Base-by-base conservation (phyloP, 2,797 vertebrate genomes). In the Antennarius maculatus region DNA sequence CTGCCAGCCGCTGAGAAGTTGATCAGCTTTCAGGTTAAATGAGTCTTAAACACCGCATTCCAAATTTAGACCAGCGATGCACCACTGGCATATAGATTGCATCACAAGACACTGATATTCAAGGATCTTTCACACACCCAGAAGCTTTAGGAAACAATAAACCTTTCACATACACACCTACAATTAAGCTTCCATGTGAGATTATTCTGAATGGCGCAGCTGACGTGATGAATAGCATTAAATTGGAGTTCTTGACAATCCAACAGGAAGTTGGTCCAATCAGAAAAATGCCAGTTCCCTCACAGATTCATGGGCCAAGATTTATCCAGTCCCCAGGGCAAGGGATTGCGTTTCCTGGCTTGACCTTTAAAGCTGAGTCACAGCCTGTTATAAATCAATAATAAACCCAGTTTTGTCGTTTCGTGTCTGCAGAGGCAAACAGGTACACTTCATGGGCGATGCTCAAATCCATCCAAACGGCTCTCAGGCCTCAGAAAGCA, bases 21-120 rank as follows among this genome's bases (percentile, higher is more conserved):
- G 53, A 80, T 87, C 82, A 74, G 61, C 76, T 81, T 82, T 84
- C 78, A 66, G 73, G 62, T 70, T 81, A 78, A 84, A 86, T 42
- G 63, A 74, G 43, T 77, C 45, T 56, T 53, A 34, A 43, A 43
- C 71, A 70, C 31, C 56, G 54, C 43, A 39, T 31, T 51, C 71
- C 68, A 72, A 62, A 76, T 66, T 75, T 64, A 73, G 72, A 71
- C 28, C 16, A 54, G 55, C 15, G 13, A 53, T 63, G 66, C 54
- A n/a, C 31, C 50, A 16, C 34, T 7, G 28, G 45, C 39, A 8
- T 54, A 69, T 55, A 41, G 53, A 70, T 61, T 28, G 58, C 61
- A 58, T 68, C 61, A 71, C 55, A 61, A 60, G 50, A 28, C 49
- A 43, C 39, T 23, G 63, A 74, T 71, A 65, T 66, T 46, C 23